phyloP scores from a whole-genome alignment of 2,113 vertebrate species.

The Oophaga pumilio region DNA sequence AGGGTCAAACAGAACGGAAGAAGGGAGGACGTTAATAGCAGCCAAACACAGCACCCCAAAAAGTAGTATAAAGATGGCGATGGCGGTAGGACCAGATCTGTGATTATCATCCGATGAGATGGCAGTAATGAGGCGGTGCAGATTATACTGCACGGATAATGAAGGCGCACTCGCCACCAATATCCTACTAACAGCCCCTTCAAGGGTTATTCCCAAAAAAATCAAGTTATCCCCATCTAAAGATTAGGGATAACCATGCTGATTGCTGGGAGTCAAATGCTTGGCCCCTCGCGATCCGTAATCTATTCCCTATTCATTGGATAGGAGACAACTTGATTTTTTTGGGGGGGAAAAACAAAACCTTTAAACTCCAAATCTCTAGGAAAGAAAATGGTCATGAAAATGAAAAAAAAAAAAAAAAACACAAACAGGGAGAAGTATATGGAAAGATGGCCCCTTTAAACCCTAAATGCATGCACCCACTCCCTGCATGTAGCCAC shows the following conservation, averaged over 20 bases:
- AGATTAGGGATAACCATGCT: no score
- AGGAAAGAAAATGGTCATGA: background rate
- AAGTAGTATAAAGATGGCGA: background rate
- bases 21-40: conserved; percentile 36
- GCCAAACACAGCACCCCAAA: conserved; percentile 28
- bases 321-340: no score
- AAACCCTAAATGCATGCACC: conserved; percentile 13
- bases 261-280: no score
- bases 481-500: background rate
- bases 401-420: background rate
- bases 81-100: background rate
- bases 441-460: conserved; percentile 1
- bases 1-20: conserved; percentile 31
- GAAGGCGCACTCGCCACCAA: background rate
- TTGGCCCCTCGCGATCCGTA: no score
- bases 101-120: background rate
- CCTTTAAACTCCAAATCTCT: background rate
- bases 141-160: background rate
- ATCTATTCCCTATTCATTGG: no score
- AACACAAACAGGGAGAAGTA: background rate
- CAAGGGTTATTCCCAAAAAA: no score
- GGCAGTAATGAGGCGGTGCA: no score
- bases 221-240: no score
- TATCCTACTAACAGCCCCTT: background rate
- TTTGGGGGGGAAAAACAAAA: no score